phyloP scores from a whole-genome alignment of 2,797 vertebrate species.

The Cynodonichthys magdalenae region DNA sequence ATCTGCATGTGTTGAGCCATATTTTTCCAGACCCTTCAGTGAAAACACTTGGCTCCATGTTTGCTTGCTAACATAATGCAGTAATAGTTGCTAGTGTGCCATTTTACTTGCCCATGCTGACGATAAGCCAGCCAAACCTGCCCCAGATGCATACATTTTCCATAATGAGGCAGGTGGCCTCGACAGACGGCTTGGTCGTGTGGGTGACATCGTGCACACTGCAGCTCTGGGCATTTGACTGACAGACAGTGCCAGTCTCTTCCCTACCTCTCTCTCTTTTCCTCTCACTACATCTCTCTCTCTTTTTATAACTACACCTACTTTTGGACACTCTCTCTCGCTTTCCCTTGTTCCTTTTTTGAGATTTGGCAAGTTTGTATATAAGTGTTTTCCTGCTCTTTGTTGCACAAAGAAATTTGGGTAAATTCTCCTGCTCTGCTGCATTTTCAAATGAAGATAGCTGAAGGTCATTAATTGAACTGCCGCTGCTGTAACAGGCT shows the following conservation, averaged over 20 bases:
- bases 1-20: conserved; percentile 24
- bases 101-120: conserved; percentile 74
- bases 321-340: conserved; percentile 19
- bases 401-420: conserved; percentile 55
- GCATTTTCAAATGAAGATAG: conserved; percentile 80
- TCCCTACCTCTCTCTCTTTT: conserved; percentile 37
- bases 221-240: conserved; percentile 81
- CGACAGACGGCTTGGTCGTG: conserved; percentile 79
- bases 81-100: conserved; percentile 77
- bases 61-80: conserved; percentile 74
- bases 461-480: conserved; percentile 83
- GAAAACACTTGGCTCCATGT: conserved; percentile 54
- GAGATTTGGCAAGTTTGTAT: conserved; percentile 10
- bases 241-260: conserved; percentile 78
- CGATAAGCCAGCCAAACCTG: conserved; percentile 75
- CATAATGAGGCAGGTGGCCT: conserved; percentile 82
- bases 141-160: conserved; percentile 83
- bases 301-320: not conserved
- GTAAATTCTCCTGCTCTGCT: conserved; percentile 66
- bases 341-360: conserved; percentile 13
- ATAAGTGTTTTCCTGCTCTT: conserved; percentile 37
- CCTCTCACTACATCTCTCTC: conserved; percentile 40
- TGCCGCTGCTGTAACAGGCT: conserved; percentile 74
- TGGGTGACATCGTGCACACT: conserved; percentile 74
- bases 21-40: conserved; percentile 45